A percentile compares a stretch with the other conserved stretches of the same genome.
phyloP scores from a whole-genome alignment of 2,888 invertebrate species.

The Troilus luridus region DNA sequence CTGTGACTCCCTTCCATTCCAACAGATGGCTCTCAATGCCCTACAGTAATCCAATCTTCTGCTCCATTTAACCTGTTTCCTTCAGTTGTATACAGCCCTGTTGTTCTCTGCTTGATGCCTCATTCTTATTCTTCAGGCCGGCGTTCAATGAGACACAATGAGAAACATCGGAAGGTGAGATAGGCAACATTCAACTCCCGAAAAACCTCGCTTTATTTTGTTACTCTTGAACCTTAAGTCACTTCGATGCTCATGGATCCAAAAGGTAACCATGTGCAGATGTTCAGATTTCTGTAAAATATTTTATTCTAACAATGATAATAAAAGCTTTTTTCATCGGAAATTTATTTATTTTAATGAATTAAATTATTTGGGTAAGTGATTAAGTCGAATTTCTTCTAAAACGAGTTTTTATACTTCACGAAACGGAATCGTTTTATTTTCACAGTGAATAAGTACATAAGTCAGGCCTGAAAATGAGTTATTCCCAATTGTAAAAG shows the following conservation, averaged over 20 bases:
- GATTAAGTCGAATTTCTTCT: too few species aligned
- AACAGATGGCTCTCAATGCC: not conserved
- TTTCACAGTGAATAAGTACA: too few species aligned
- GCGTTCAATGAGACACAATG: conserved; percentile 13
- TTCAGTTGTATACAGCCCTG: not conserved
- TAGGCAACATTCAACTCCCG: not conserved
- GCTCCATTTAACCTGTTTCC: not conserved
- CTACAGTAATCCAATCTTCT: conserved; percentile 13
- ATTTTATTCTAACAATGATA: too few species aligned
- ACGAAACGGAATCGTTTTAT: too few species aligned
- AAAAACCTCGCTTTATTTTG: not conserved
- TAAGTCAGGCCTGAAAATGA: too few species aligned
- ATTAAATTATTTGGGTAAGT: too few species aligned
- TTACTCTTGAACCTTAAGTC: not conserved
- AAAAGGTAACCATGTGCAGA: too few species aligned
- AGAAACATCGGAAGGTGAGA: not conserved
- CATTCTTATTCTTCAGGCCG: not conserved
- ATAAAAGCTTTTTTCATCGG: too few species aligned
- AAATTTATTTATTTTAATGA: too few species aligned
- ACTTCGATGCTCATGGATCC: not conserved
- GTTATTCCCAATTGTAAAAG: too few species aligned
- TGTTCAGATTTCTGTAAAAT: too few species aligned
- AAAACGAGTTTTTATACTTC: too few species aligned
- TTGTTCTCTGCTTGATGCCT: not conserved
- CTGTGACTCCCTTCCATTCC: conserved; percentile 1